Base-by-base conservation (phyloP, 1,140 invertebrate genomes). In the Polypedilum pembai region DNA sequence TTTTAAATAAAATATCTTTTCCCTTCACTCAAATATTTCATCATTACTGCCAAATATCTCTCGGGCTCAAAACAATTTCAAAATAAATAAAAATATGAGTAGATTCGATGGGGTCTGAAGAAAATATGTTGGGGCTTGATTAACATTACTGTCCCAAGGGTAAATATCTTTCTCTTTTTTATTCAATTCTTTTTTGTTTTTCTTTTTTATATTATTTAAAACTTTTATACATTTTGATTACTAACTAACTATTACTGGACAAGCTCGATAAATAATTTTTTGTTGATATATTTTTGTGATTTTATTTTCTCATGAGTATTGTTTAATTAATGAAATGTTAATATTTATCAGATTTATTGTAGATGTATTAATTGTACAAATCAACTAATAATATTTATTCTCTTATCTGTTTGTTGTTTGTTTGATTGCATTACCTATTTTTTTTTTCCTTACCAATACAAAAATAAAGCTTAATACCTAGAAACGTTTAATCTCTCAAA, bases 51-150 rank as follows among this genome's bases (percentile, higher is more conserved):
- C 5, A 33, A 56, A 56, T 56, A 56, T n/a, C 24, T 33, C 24
- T 33, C 45, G n/a, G 12, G 45, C 4, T 15, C 15, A 12, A 56
- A 56, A 56, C n/a, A 56, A 56, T 12, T 12, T n/a, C 12, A 4
- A 56, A 56, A 56, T n/a, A 56, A 56, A 56, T 56, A n/a, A 56
- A 56, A 56, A 56, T 56, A 56, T n/a, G 12, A 69, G 20, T 69
- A 93, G 78, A 81, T 83, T 78, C 81, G 81, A 80, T 82, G 81
- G 81, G 81, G 81, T 76, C 80, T 82, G 77, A 82, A 82, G 81
- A 82, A 82, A 82, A 82, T 82, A 78, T 82, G 81, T 82, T 82
- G 81, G 81, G 81, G 81, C 77, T 79, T 82, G 75, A 81, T 82
- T 80, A 82, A 82, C 79, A 82, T 82, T 78, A 82, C 81, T 77